Evolutionary conservation across 2,797 vertebrate species (phyloP).

Genomic region (Eidolon dupreanum): DNA sequence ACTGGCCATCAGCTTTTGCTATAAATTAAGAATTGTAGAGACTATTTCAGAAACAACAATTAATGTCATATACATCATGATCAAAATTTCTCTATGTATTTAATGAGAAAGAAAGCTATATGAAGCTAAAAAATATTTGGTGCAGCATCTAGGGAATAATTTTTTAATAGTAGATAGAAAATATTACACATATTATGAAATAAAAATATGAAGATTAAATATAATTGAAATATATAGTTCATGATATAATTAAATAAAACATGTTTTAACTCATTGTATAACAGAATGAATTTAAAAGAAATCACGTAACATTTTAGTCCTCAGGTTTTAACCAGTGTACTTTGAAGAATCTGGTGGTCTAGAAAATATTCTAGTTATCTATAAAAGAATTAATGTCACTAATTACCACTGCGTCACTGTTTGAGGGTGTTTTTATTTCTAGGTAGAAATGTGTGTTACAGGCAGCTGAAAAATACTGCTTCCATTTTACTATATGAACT

Average conservation of each 20-base stretch:
- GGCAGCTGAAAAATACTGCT: background rate
- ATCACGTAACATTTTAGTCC: background rate
- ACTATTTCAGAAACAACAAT: background rate
- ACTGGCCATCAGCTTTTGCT: background rate
- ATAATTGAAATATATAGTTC: background rate
- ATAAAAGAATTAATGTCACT: background rate
- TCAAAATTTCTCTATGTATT: background rate
- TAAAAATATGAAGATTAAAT: background rate
- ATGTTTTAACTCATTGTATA: background rate
- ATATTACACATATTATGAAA: background rate
- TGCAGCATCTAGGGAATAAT: background rate
- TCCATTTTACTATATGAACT: background rate
- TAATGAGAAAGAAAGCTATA: background rate
- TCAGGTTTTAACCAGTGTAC: background rate
- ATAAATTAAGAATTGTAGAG: background rate
- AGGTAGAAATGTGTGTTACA: background rate
- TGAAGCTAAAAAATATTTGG: background rate
- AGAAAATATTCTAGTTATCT: background rate
- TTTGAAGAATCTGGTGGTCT: background rate
- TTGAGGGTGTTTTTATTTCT: background rate
- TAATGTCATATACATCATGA: background rate
- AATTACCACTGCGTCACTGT: background rate
- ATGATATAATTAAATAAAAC: background rate
- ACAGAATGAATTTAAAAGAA: background rate
- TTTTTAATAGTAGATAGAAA: background rate